These are phyloP conservation scores for Schizothorax lantsangensis DNA, from an alignment of 2,797 vertebrate genomes.

Conservation along the genomic window DNA sequence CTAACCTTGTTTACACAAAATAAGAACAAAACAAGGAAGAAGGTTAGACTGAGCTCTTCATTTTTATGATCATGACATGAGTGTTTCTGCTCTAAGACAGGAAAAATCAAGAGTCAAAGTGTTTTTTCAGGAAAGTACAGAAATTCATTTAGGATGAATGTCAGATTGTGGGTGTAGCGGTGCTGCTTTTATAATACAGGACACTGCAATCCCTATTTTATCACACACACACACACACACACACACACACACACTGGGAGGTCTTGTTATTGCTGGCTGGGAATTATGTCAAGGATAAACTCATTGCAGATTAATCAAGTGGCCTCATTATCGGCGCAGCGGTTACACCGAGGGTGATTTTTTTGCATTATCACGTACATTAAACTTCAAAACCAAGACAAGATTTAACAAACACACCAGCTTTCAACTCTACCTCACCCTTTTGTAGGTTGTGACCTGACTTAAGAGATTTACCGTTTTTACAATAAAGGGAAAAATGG, in stretches of 20 bases:
- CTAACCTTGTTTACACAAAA: neutral
- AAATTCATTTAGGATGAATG: slow-evolving; percentile 16
- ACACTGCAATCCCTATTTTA: slow-evolving; percentile 13
- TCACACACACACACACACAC: slow-evolving; percentile 12
- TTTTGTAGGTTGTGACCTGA: slow-evolving; percentile 28
- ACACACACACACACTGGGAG: slow-evolving; percentile 22
- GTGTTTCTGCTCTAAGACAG: neutral
- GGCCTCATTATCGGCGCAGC: slow-evolving; percentile 70
- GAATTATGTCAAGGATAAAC: slow-evolving; percentile 72
- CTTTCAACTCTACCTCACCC: neutral
- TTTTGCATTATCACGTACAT: slow-evolving; percentile 54
- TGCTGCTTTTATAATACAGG: slow-evolving; percentile 2
- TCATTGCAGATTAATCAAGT: slow-evolving; percentile 74
- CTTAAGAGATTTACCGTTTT: slow-evolving; percentile 58
- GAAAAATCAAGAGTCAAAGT: neutral
- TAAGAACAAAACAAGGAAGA: neutral
- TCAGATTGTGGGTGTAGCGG: slow-evolving; percentile 16
- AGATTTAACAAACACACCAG: slow-evolving; percentile 32
- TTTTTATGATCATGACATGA: neutral
- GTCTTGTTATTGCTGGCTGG: slow-evolving; percentile 65
- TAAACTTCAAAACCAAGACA: slow-evolving; percentile 2
- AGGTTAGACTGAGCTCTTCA: neutral
- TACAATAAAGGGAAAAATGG: slow-evolving; percentile 54
- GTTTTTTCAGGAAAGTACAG: neutral
- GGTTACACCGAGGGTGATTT: slow-evolving; percentile 73